Percentiles rank a stretch among this genome's conserved stretches.
phyloP scores from a whole-genome alignment of 2,113 vertebrate genomes.

The Peromyscus californicus region DNA sequence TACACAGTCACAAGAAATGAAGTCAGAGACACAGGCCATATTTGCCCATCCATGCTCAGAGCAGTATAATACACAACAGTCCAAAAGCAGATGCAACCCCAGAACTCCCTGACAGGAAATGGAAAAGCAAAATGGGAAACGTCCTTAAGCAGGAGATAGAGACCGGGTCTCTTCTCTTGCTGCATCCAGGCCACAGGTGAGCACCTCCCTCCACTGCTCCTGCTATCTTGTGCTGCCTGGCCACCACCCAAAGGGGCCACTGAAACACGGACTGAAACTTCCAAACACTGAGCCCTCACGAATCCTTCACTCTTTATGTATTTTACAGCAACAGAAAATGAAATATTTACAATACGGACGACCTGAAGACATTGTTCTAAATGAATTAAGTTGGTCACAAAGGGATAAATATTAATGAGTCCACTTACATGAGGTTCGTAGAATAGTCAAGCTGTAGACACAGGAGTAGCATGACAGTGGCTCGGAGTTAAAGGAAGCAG shows the following conservation, averaged over 20 bases:
- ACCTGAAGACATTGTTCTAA: neutral
- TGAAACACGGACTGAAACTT: neutral
- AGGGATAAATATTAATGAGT: neutral
- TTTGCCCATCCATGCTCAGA: neutral
- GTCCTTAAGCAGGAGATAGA: neutral
- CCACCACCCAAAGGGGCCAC: neutral
- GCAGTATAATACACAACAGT: neutral
- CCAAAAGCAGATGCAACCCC: neutral
- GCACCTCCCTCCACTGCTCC: neutral
- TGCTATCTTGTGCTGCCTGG: neutral
- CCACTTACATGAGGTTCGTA: neutral
- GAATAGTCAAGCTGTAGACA: neutral
- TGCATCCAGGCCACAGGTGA: neutral
- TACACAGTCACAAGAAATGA: neutral
- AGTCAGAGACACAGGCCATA: neutral
- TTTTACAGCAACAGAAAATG: neutral
- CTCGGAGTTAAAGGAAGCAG: neutral
- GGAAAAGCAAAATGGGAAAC: neutral
- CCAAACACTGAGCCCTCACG: neutral
- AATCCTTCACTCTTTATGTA: neutral
- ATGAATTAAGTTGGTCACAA: neutral
- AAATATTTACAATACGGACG: neutral
- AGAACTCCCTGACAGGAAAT: neutral
- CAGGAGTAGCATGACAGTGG: neutral
- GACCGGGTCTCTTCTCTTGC: neutral